phyloP scores from a whole-genome alignment of 2,888 invertebrate species.

The Tanypteryx hageni region DNA sequence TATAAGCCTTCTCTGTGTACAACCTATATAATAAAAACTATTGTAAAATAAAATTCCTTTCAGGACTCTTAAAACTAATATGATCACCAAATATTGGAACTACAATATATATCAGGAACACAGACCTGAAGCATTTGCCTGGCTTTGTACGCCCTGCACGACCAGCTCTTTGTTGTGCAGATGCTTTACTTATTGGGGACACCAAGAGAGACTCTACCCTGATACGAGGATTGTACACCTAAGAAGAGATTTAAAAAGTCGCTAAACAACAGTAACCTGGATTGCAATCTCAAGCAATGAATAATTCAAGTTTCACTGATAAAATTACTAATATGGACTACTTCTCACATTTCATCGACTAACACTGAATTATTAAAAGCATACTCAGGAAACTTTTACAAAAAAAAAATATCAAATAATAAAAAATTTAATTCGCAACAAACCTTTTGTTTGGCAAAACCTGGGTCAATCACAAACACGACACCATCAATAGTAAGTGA shows the following conservation, averaged over 20 bases:
- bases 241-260: slow-evolving; percentile 69
- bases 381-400: background rate
- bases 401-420: background rate
- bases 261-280: background rate
- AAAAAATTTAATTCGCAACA: background rate
- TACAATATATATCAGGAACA: background rate
- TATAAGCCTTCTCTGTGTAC: slow-evolving; percentile 97
- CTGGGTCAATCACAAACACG: slow-evolving; percentile 99
- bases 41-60: background rate
- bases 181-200: slow-evolving; percentile 99
- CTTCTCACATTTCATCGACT: too few relatives aligned
- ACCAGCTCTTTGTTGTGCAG: slow-evolving; percentile 98
- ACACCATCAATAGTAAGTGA: slow-evolving; percentile 99
- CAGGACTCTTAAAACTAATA: background rate
- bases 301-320: too few relatives aligned
- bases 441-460: slow-evolving; percentile 99
- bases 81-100: background rate
- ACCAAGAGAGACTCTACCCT: slow-evolving; percentile 98
- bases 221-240: slow-evolving; percentile 91
- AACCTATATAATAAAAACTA: slow-evolving; percentile 76
- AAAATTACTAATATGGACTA: too few relatives aligned
- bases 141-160: slow-evolving; percentile 98
- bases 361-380: background rate
- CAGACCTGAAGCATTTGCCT: slow-evolving; percentile 92
- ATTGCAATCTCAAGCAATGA: too few relatives aligned